Evolutionary conservation across 2,888 invertebrate genomes (phyloP), one percentile per base, ranked within the genome.

Genomic region (Ormyrus nitidulus): DNA sequence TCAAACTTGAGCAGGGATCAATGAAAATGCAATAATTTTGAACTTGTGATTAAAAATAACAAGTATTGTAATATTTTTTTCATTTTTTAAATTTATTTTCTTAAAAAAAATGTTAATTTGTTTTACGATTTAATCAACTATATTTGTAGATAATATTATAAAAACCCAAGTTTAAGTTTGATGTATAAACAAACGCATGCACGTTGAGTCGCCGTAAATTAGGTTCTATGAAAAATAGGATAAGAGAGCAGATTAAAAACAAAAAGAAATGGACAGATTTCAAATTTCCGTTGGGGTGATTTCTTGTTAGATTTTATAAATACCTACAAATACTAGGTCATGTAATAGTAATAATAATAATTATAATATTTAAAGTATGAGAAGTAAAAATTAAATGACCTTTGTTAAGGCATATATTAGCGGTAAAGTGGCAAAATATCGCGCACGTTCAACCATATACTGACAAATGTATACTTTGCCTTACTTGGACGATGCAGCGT

Each of bases 291-390:
- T 85, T 87, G 79, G 62, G 83, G 82, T 77, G 80, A 86, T 84
- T 81, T 81, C 82, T 84, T 85, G 80, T 85, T 86, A 85, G 83
- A 87, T 86, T 88, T 87, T 88, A 86, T 86, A 85, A 85, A 80
- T 83, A 83, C 78, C 80, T 83, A 81, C 78, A 84, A 80, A 84
- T 84, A 85, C 81, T 83, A 83, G 83, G 82, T 79, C 84, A 84
- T 82, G 82, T 81, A 80, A 82, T 84, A 77, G 59, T 72, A 74
- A 70, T 77, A 74, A 70, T 79, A 72, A 84, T 81, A 80, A 64
- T 68, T 61, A 66, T 80, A 80, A 62, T 76, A 80, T 80, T 77
- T 74, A 69, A 80, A 80, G 49, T 58, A 65, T 77, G 70, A 74
- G 34, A 56, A 66, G 34, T 61, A n/a, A 65, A 68, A 70, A 64